A percentile compares a stretch with the other conserved stretches of the same genome.
Conservation (phyloP, 2,888 invertebrate genomes). For the Drosophila recens region DNA sequence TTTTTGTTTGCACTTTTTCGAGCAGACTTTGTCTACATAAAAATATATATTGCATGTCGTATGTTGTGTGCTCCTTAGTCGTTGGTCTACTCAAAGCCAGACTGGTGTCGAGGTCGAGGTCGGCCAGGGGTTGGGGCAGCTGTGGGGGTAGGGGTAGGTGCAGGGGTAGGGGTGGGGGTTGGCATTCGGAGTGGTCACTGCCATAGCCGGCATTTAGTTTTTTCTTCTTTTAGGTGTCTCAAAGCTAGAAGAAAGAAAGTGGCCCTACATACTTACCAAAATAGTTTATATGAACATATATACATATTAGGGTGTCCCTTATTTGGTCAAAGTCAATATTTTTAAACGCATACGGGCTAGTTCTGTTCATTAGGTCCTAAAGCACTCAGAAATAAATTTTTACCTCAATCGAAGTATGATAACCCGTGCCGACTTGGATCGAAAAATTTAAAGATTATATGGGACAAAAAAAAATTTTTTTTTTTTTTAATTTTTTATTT, state of each 20-base stretch:
- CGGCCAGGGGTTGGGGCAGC: slow-evolving; percentile 23
- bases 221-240: slow-evolving; percentile 48
- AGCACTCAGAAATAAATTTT: no score
- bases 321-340: no score
- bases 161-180: slow-evolving; percentile 12
- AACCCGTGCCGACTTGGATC: no score
- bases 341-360: no score
- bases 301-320: no score
- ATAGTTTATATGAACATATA: slow-evolving; percentile 21
- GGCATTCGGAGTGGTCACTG: slow-evolving; percentile 50
- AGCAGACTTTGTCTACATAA: slow-evolving; percentile 82
- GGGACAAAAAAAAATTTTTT: no score
- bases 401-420: no score
- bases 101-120: slow-evolving; percentile 70
- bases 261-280: slow-evolving; percentile 49
- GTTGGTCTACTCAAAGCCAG: slow-evolving; percentile 77
- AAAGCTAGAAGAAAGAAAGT: slow-evolving; percentile 52
- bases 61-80: slow-evolving; percentile 67
- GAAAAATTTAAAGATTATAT: no score
- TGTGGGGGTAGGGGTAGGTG: slow-evolving; percentile 6
- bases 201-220: slow-evolving; percentile 26
- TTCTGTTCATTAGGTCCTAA: no score
- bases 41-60: slow-evolving; percentile 79
- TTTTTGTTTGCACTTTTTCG: slow-evolving; percentile 82
- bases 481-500: no score